A percentile compares a stretch with the other conserved stretches of the same genome.
These are phyloP conservation scores for Hyalella azteca DNA, from an alignment of 2,888 invertebrate genomes.

Conservation along the genomic window DNA sequence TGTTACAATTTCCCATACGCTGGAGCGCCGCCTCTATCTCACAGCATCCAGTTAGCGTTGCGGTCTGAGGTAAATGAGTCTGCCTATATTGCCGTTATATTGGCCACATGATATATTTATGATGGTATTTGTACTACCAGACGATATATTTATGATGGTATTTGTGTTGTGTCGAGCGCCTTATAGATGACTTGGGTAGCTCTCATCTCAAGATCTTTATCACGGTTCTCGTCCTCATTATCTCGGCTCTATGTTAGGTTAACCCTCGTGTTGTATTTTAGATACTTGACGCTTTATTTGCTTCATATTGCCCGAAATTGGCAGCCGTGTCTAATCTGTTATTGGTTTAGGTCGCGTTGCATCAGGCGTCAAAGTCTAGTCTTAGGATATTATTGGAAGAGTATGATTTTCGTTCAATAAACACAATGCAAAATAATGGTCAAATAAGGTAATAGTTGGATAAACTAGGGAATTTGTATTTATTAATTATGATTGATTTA, in stretches of 20 bases:
- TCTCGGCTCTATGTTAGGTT: too few species aligned
- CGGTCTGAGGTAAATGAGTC: not conserved
- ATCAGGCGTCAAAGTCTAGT: not conserved
- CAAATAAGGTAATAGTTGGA: not conserved
- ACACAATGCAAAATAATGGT: not conserved
- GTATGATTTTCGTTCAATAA: not conserved
- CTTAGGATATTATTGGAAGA: not conserved
- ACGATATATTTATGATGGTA: slow-evolving; percentile 6
- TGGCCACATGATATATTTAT: too few species aligned
- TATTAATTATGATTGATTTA: not conserved
- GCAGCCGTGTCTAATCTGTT: slow-evolving; percentile 12
- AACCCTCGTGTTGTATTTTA: too few species aligned
- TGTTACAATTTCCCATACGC: not conserved
- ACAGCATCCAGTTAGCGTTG: not conserved
- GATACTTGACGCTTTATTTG: not conserved
- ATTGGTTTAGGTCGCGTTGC: not conserved
- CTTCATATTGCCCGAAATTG: not conserved
- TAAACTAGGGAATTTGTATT: not conserved
- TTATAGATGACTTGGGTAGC: slow-evolving; percentile 21
- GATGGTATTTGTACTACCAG: not conserved
- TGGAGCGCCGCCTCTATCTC: not conserved
- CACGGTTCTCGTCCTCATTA: slow-evolving; percentile 12
- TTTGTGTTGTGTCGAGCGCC: slow-evolving; percentile 20
- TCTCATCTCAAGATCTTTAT: slow-evolving; percentile 16
- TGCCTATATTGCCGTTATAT: too few species aligned